A percentile compares a stretch with the other conserved stretches of the same genome.
Conservation (phyloP, 2,797 vertebrate genomes). For the Oceanodroma leucorhoa region DNA sequence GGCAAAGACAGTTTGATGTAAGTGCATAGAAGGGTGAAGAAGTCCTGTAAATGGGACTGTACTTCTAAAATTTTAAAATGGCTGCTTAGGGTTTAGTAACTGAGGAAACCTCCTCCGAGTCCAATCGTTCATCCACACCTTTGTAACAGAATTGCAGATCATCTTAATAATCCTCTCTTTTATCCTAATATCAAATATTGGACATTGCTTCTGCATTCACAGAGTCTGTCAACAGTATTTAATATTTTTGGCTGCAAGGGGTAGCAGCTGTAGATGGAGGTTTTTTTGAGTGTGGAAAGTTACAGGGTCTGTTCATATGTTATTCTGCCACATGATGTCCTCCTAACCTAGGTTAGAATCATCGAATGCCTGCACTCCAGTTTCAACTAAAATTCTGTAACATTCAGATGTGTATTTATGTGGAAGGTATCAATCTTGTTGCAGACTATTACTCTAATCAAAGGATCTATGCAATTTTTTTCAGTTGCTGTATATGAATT, state of each 20-base stretch:
- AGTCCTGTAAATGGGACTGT: not conserved
- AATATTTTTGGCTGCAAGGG: not conserved
- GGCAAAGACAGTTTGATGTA: not conserved
- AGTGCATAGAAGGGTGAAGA: not conserved
- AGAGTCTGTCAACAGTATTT: not conserved
- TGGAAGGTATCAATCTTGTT: not conserved
- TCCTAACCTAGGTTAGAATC: slow-evolving; percentile 37
- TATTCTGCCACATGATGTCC: slow-evolving; percentile 66
- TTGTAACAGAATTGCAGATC: not conserved
- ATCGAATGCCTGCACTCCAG: not conserved
- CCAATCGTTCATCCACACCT: not conserved
- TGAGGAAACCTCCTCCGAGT: not conserved
- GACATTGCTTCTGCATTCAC: not conserved
- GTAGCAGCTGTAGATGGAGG: not conserved
- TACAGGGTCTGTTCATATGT: not conserved
- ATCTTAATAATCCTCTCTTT: not conserved
- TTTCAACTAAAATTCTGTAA: not conserved
- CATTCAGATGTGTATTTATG: not conserved
- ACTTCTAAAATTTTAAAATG: not conserved
- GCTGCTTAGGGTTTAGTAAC: not conserved
- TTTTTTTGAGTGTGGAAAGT: not conserved
- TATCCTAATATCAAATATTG: not conserved
- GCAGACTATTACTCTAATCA: not conserved
- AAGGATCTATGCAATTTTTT: not conserved
- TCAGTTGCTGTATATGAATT: not conserved